Evolutionary conservation across 2,888 invertebrate genomes (phyloP).

Genomic region (Drosophila colorata): DNA sequence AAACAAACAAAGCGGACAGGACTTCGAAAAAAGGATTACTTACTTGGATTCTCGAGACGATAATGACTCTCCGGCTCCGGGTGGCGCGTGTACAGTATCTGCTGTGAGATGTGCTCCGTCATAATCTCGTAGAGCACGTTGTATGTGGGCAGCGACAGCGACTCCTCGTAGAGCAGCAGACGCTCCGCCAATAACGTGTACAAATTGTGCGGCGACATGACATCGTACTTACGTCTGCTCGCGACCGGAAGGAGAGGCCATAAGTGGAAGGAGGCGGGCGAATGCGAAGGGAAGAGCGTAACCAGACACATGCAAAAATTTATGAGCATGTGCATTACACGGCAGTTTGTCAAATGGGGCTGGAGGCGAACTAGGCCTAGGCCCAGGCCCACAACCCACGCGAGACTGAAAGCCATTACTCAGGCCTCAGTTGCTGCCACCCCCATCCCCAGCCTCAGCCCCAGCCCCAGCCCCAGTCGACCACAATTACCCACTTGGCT

Average conservation of each 20-base stretch:
- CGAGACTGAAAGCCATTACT: slow-evolving; percentile 14
- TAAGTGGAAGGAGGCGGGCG: neutral
- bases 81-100: slow-evolving; percentile 96
- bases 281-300: slow-evolving; percentile 9
- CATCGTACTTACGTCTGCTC: slow-evolving; percentile 98
- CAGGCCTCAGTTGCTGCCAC: neutral
- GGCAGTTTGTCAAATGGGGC: slow-evolving; percentile 43
- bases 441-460: neutral
- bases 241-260: neutral
- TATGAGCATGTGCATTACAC: slow-evolving; percentile 53
- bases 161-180: slow-evolving; percentile 94
- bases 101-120: slow-evolving; percentile 98
- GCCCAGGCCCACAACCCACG: neutral
- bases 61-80: slow-evolving; percentile 98
- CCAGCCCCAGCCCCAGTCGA: neutral
- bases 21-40: slow-evolving; percentile 84
- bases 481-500: neutral
- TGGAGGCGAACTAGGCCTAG: neutral
- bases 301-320: slow-evolving; percentile 36
- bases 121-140: slow-evolving; percentile 99
- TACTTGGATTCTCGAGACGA: slow-evolving; percentile 98
- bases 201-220: slow-evolving; percentile 99
- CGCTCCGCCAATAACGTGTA: slow-evolving; percentile 98
- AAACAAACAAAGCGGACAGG: no score
- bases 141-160: slow-evolving; percentile 97